A percentile compares a stretch with the other conserved stretches of the same genome.
Evolutionary conservation across 2,888 invertebrate species (phyloP).

Genomic region (Acrocyrtus sp.): DNA sequence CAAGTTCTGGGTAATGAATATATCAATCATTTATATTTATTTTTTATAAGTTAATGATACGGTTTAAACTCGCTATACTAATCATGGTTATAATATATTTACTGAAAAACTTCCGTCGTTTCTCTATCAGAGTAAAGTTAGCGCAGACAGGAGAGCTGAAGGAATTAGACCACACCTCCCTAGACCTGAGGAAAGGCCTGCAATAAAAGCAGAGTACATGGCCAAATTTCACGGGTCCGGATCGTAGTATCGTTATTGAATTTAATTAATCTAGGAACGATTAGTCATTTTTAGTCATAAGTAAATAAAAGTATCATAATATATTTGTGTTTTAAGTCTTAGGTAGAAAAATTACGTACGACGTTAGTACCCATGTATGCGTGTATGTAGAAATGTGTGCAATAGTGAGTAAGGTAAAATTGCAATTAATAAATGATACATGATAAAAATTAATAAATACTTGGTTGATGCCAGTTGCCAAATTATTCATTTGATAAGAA

Average conservation of each 20-base stretch:
- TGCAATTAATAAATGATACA: too few species aligned
- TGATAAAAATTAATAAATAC: too few species aligned
- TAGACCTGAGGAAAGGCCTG: slow-evolving; percentile 75
- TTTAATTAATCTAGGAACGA: not conserved
- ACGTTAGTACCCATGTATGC: too few species aligned
- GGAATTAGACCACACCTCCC: slow-evolving; percentile 78
- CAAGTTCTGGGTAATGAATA: slow-evolving; percentile 79
- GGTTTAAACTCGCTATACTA: not conserved
- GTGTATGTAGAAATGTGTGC: too few species aligned
- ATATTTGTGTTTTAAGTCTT: not conserved
- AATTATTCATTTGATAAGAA: too few species aligned
- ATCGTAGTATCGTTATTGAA: not conserved
- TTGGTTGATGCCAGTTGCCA: too few species aligned
- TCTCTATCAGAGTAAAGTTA: slow-evolving; percentile 69
- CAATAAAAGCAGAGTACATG: slow-evolving; percentile 73
- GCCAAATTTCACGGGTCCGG: slow-evolving; percentile 34
- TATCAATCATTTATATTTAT: slow-evolving; percentile 55
- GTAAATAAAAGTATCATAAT: not conserved
- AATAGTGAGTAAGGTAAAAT: too few species aligned
- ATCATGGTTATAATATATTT: not conserved
- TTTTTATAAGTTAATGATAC: not conserved
- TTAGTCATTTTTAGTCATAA: not conserved
- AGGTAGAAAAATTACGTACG: too few species aligned
- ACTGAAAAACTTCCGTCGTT: slow-evolving; percentile 35
- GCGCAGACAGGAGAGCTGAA: slow-evolving; percentile 71